These are phyloP conservation scores for Phataginus tricuspis DNA, from an alignment of 2,797 vertebrate species.

Conservation along the genomic window DNA sequence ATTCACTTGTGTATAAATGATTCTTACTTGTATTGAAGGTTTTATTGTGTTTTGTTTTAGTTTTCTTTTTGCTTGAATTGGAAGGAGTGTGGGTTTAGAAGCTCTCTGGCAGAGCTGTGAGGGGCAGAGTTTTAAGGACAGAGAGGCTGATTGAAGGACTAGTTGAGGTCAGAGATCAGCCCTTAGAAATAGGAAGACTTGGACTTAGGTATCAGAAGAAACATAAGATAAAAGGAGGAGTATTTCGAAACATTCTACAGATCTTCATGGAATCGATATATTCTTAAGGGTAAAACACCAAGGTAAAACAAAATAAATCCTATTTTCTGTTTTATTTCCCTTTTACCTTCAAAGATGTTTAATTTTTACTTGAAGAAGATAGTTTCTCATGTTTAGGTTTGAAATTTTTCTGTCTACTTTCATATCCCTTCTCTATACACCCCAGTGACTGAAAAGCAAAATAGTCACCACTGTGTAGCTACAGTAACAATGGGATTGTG, in stretches of 20 bases:
- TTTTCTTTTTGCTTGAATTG: constrained; percentile 8
- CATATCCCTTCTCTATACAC: not conserved
- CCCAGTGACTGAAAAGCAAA: not conserved
- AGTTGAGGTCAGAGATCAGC: not conserved
- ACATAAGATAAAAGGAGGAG: not conserved
- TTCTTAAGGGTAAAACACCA: not conserved
- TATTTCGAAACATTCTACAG: not conserved
- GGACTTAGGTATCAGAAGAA: not conserved
- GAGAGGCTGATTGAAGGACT: not conserved
- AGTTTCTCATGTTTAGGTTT: not conserved
- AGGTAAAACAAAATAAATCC: not conserved
- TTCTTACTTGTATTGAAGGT: not conserved
- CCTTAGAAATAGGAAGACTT: not conserved
- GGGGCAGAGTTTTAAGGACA: fast-evolving
- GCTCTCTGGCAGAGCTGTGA: not conserved
- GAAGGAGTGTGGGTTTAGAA: not conserved
- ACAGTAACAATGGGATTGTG: not conserved
- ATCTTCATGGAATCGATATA: not conserved
- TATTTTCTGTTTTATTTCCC: not conserved
- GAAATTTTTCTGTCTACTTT: not conserved
- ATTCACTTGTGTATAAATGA: not conserved
- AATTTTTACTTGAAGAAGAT: not conserved
- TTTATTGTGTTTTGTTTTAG: not conserved
- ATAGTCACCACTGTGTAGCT: not conserved
- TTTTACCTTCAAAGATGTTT: not conserved